Evolutionary conservation across 2,113 vertebrate species (phyloP).

Genomic region (Pangasianodon gigas): DNA sequence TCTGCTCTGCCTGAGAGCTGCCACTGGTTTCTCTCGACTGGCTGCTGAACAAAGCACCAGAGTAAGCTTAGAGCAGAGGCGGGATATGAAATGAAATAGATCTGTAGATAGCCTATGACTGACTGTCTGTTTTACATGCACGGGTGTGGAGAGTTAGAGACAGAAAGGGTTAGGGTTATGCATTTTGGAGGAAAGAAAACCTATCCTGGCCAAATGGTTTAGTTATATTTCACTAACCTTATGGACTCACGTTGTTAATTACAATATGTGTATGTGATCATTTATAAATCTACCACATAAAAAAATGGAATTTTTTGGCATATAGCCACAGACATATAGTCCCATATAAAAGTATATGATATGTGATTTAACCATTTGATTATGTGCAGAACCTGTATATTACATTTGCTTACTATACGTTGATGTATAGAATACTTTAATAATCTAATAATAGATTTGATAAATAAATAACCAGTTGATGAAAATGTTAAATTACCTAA

Average conservation of each 20-base stretch:
- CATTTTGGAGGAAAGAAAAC: neutral
- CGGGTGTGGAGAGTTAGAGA: neutral
- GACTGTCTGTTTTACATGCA: neutral
- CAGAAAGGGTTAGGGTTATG: neutral
- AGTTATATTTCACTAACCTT: neutral
- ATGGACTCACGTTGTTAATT: neutral
- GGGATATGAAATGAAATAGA: constrained; percentile 14
- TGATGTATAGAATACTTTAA: neutral
- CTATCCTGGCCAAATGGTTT: neutral
- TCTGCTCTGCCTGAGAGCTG: neutral
- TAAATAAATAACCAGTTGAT: neutral
- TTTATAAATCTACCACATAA: neutral
- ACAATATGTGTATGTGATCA: neutral
- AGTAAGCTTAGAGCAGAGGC: neutral
- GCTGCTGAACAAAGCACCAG: constrained; percentile 6
- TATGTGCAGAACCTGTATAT: neutral
- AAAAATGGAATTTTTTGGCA: neutral
- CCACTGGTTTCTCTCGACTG: neutral
- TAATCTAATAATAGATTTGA: neutral
- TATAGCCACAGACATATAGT: neutral
- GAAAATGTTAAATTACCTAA: neutral
- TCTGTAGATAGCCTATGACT: neutral
- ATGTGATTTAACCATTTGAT: neutral
- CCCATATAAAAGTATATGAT: neutral
- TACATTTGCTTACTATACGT: neutral